These are phyloP conservation scores for Himalopsyche japonica DNA, from an alignment of 2,888 invertebrate species.

Conservation along the genomic window DNA sequence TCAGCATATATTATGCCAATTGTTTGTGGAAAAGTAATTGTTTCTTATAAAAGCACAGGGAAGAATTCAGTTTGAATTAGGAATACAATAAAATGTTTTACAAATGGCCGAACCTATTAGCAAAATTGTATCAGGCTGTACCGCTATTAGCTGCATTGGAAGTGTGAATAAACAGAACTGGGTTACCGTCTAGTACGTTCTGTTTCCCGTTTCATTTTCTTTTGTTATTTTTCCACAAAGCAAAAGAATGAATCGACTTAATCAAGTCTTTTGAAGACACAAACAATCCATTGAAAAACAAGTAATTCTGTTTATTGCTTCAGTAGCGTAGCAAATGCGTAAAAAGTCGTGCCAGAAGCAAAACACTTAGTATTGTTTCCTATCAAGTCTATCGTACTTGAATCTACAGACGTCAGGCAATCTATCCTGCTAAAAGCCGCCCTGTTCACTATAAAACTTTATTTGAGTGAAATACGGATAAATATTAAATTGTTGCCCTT, in stretches of 20 bases:
- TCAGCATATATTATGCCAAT: too few species aligned
- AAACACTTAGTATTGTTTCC: background rate
- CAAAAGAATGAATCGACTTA: background rate
- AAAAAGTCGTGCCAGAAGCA: background rate
- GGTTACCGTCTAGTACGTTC: background rate
- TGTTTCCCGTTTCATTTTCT: background rate
- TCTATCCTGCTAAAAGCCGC: background rate
- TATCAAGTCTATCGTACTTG: background rate
- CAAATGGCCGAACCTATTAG: background rate
- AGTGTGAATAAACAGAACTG: background rate
- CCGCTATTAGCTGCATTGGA: background rate
- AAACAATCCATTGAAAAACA: background rate
- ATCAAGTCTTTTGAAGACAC: background rate
- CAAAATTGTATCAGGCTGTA: background rate
- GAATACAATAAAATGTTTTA: background rate
- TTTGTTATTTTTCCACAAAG: background rate
- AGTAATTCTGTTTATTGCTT: background rate
- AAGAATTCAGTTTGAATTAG: background rate
- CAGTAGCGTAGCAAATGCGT: background rate
- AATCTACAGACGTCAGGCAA: background rate
- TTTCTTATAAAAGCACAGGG: background rate
- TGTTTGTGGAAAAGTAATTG: too few species aligned
- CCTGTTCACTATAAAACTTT: background rate
- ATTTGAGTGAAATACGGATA: background rate
- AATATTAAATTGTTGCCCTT: too few species aligned